Conservation (phyloP, 2,113 vertebrate genomes). For the Synchiropus splendidus region DNA sequence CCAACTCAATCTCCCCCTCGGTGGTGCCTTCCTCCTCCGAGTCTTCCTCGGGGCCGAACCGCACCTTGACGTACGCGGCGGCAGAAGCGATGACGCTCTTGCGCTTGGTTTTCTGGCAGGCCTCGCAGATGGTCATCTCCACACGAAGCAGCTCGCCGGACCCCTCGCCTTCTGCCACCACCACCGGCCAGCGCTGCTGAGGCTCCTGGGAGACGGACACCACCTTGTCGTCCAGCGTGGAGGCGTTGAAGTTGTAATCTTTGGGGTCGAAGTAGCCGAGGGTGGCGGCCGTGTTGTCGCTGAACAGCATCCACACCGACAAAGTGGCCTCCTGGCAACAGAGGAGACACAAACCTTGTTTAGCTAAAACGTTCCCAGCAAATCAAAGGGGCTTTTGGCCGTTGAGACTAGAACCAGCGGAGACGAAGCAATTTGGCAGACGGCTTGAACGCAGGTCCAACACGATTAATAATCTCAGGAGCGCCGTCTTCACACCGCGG, state of each 20-base stretch:
- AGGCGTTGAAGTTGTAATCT: slow-evolving; percentile 90
- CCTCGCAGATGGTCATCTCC: slow-evolving; percentile 88
- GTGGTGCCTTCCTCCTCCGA: slow-evolving; percentile 73
- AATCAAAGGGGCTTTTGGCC: too few relatives aligned
- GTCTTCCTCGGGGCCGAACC: slow-evolving; percentile 75
- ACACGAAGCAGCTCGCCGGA: slow-evolving; percentile 73
- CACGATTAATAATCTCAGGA: too few relatives aligned
- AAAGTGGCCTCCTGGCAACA: slow-evolving; percentile 81
- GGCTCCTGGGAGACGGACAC: slow-evolving; percentile 79
- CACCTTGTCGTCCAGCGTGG: slow-evolving; percentile 78
- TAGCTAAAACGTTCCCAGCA: background rate
- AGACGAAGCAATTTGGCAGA: too few relatives aligned
- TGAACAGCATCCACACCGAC: slow-evolving; percentile 92
- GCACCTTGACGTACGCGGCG: slow-evolving; percentile 76
- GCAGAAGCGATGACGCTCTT: slow-evolving; percentile 85
- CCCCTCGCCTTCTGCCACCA: slow-evolving; percentile 84
- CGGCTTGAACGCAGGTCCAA: too few relatives aligned
- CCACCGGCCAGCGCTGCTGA: slow-evolving; percentile 73
- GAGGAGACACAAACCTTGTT: slow-evolving; percentile 7
- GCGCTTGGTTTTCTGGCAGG: slow-evolving; percentile 95
- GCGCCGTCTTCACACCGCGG: too few relatives aligned
- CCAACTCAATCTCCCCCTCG: slow-evolving; percentile 43
- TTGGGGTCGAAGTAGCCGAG: slow-evolving; percentile 86
- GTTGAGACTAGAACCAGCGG: too few relatives aligned
- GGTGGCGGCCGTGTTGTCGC: slow-evolving; percentile 82